Percentiles rank a stretch among this genome's conserved stretches.
phyloP scores from a whole-genome alignment of 2,888 invertebrate genomes.

The Biston betularia region DNA sequence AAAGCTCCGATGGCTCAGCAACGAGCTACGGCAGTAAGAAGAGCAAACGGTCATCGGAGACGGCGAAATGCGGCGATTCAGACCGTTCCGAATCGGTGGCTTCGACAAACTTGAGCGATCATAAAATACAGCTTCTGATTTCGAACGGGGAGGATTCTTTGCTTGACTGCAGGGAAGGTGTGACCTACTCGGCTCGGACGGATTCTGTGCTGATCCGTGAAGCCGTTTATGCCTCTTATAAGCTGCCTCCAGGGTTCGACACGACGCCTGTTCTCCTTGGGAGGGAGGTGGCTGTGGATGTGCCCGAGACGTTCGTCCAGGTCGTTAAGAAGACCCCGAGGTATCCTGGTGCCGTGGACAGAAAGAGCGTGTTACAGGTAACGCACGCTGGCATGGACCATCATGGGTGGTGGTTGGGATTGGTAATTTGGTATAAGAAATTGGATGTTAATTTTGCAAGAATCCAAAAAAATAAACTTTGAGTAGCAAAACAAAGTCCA shows the following conservation, averaged over 20 bases:
- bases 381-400: slow-evolving; percentile 68
- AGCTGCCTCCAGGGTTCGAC: slow-evolving; percentile 79
- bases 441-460: slow-evolving; percentile 13
- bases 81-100: slow-evolving; percentile 74
- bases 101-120: slow-evolving; percentile 71
- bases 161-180: slow-evolving; percentile 78
- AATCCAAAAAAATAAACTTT: slow-evolving; percentile 7
- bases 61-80: slow-evolving; percentile 77
- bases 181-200: slow-evolving; percentile 79
- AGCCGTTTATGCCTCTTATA: slow-evolving; percentile 80
- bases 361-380: slow-evolving; percentile 83
- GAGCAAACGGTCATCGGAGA: slow-evolving; percentile 77
- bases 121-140: slow-evolving; percentile 78
- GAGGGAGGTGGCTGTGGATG: slow-evolving; percentile 93
- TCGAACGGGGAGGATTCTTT: slow-evolving; percentile 80
- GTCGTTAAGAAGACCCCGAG: slow-evolving; percentile 91
- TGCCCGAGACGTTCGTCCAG: slow-evolving; percentile 95
- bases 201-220: slow-evolving; percentile 82
- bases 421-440: slow-evolving; percentile 26
- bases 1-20: slow-evolving; percentile 74
- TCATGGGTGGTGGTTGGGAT: slow-evolving; percentile 46
- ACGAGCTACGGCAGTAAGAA: slow-evolving; percentile 78
- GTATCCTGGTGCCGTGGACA: slow-evolving; percentile 87
- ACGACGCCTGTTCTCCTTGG: slow-evolving; percentile 81
- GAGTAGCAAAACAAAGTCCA: no score